A percentile compares a stretch with the other conserved stretches of the same genome.
Conservation (phyloP, 2,113 vertebrate species). For the Pelodiscus sinensis region DNA sequence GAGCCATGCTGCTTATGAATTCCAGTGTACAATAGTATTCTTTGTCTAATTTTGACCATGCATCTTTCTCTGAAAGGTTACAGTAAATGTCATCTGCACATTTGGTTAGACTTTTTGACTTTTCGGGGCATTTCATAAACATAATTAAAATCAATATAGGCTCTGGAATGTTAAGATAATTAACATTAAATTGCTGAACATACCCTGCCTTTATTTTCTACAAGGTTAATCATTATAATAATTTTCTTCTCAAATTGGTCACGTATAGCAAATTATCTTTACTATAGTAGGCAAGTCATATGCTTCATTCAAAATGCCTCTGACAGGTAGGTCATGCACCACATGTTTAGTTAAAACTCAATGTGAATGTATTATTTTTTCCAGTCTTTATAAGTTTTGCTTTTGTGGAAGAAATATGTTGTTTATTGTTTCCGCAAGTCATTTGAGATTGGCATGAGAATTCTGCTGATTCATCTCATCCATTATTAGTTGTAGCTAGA, state of each 20-base stretch:
- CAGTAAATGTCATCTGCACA: background rate
- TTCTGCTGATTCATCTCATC: background rate
- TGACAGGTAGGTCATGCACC: background rate
- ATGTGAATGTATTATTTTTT: background rate
- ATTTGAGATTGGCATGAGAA: background rate
- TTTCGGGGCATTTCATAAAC: background rate
- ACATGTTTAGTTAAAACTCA: background rate
- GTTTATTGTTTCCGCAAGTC: background rate
- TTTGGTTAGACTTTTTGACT: constrained; percentile 25
- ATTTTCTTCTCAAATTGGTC: constrained; percentile 65
- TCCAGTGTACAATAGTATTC: background rate
- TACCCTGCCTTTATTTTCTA: constrained; percentile 57
- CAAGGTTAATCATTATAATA: constrained; percentile 61
- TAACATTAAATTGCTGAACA: constrained; percentile 44
- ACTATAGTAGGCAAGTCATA: background rate
- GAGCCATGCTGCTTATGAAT: background rate
- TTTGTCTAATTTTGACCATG: background rate
- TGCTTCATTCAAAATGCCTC: background rate
- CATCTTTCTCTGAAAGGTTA: background rate
- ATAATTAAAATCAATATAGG: constrained; percentile 54
- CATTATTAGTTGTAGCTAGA: background rate
- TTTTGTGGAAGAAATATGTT: background rate
- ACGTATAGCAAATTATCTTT: constrained; percentile 57
- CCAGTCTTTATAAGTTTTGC: background rate
- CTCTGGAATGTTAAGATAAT: constrained; percentile 53